phyloP scores from a whole-genome alignment of 2,888 invertebrate genomes.

The Nomada hirtipes region DNA sequence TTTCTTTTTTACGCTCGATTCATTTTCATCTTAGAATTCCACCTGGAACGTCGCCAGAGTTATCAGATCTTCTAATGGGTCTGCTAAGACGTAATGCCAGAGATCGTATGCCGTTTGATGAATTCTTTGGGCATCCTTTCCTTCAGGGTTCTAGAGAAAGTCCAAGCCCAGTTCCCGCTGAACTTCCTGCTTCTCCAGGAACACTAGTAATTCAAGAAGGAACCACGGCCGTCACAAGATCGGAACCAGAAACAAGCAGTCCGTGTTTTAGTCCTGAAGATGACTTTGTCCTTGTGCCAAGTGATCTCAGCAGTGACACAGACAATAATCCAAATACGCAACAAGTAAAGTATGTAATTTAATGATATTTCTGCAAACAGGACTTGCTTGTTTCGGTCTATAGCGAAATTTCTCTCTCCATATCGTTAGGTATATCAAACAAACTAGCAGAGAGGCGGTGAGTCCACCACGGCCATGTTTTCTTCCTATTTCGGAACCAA shows the following conservation, averaged over 20 bases:
- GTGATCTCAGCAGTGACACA: constrained; percentile 81
- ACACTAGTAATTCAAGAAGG: constrained; percentile 75
- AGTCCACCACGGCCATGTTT: constrained; percentile 90
- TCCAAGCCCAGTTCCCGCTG: constrained; percentile 84
- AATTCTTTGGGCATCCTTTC: constrained; percentile 98
- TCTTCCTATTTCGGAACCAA: constrained; percentile 90
- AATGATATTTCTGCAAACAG: background rate
- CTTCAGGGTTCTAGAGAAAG: constrained; percentile 87
- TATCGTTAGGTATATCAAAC: constrained; percentile 85
- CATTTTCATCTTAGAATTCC: constrained; percentile 90
- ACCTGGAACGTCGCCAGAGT: constrained; percentile 94
- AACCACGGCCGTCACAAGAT: constrained; percentile 65
- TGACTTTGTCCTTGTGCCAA: constrained; percentile 82
- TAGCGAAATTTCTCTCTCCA: constrained; percentile 6
- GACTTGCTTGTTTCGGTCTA: background rate
- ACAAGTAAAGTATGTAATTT: constrained; percentile 76
- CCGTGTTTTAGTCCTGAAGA: constrained; percentile 84
- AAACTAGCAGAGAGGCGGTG: constrained; percentile 80
- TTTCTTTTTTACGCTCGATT: constrained; percentile 12
- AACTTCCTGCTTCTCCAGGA: constrained; percentile 80
- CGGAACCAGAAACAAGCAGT: constrained; percentile 78
- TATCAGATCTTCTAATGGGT: constrained; percentile 94
- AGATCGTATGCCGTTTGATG: constrained; percentile 98
- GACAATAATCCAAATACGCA: constrained; percentile 82
- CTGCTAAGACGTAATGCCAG: constrained; percentile 96